Base-by-base conservation (phyloP, 2,888 invertebrate species). In the Lysandra bellargus region DNA sequence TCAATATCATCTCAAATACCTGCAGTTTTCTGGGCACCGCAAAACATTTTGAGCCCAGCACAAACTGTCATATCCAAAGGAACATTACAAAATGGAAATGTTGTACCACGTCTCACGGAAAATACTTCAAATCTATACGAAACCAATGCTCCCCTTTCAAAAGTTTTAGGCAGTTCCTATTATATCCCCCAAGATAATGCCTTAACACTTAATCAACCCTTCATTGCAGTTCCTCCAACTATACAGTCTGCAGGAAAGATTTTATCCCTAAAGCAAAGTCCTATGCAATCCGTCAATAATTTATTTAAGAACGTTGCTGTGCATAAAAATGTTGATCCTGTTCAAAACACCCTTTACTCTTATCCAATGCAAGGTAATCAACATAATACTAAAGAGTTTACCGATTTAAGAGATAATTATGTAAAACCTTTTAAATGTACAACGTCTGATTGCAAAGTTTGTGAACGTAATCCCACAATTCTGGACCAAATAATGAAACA, bases 401-500 rank as follows among this genome's bases (percentile, higher is more conserved):
- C 30, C 1, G 30, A 3, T 64, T 33, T 64, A 64, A 37, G 14
- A 37, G 17, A 30, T 23, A 61, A 64, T 9, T 30, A 64, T 64
- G 30, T 9, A 69, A 37, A 9, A 64, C 69, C 69, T 69, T 69
- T 37, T 14, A 37, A 33, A 69, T 37, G 5, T 69, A 3, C 1
- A 37, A 69, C 12, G 5, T 69, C 37, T 14, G 33, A 37, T 69
- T 69, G 69, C 33, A 69, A 69, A 69, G 33, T 69, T 23, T 30
- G 64, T 3, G 33, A 33, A 12, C 33, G 33, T 4, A 69, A 69
- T 14, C 33, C 69, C 69, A 69, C 69, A 69, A 69, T 69, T 37
- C 33, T 69, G 37, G 69, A 69, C 33, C 69, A 69, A 69, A 69
- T 69, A 69, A 69, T 69, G 14, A 37, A 69, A 37, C 69, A 69